Percentiles rank a stretch among this genome's conserved stretches.
Evolutionary conservation across 1,140 invertebrate species (phyloP).

Genomic region (Subanguina moxae): DNA sequence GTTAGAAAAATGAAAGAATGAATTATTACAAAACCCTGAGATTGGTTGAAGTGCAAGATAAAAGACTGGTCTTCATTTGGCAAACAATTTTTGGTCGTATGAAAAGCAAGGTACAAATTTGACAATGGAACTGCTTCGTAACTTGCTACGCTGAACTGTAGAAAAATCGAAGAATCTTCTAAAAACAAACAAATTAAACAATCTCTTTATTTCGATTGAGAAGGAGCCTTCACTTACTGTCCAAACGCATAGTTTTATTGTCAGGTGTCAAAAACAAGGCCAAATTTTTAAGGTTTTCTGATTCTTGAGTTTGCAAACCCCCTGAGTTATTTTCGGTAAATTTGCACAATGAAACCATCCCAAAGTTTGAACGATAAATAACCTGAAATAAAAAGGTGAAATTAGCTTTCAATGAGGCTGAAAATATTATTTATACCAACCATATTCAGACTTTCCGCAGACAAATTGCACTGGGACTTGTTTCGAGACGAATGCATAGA

Average conservation of each 20-base stretch:
- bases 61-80: not conserved
- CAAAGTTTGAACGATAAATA: not conserved
- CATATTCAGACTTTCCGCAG: too few relatives aligned
- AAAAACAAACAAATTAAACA: not conserved
- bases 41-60: not conserved
- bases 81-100: not conserved
- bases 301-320: conserved; percentile 6
- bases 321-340: conserved; percentile 1
- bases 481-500: too few relatives aligned
- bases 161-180: not conserved
- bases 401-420: too few relatives aligned
- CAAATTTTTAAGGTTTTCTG: not conserved
- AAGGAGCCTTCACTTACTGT: not conserved
- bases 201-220: not conserved
- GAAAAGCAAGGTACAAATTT: not conserved
- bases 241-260: not conserved
- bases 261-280: conserved; percentile 1
- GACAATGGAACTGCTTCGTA: not conserved
- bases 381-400: not conserved
- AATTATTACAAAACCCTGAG: not conserved
- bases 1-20: not conserved
- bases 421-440: too few relatives aligned
- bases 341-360: not conserved
- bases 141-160: not conserved
- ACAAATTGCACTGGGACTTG: too few relatives aligned